These are phyloP conservation scores for Babyrousa celebensis DNA, from an alignment of 2,797 vertebrate species.

Conservation along the genomic window DNA sequence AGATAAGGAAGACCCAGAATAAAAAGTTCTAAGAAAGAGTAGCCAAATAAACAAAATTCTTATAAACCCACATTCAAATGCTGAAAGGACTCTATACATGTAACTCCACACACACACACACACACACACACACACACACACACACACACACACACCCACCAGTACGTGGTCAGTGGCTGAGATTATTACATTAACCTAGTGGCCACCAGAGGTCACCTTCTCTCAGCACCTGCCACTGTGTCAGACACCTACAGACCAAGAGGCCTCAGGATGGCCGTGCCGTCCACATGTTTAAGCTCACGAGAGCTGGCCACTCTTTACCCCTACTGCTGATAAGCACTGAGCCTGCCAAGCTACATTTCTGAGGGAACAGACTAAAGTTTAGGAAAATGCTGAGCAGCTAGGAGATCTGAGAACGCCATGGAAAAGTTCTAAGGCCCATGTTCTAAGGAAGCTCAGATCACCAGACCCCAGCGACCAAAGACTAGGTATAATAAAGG, in stretches of 20 bases:
- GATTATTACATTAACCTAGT: not conserved
- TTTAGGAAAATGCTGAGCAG: not conserved
- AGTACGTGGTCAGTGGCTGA: accelerated
- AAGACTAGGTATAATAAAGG: not conserved
- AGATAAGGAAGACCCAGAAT: slow-evolving; percentile 15
- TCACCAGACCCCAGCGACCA: not conserved
- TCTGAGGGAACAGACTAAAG: not conserved
- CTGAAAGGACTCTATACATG: not conserved
- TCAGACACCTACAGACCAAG: not conserved
- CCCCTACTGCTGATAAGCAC: not conserved
- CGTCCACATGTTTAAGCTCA: not conserved
- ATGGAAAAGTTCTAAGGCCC: not conserved
- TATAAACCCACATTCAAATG: not conserved
- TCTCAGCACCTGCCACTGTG: not conserved
- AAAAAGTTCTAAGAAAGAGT: not conserved
- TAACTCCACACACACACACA: not conserved
- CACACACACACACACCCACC: not conserved
- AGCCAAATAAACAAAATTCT: slow-evolving; percentile 29
- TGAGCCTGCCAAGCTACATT: not conserved
- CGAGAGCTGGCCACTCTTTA: not conserved
- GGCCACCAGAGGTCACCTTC: slow-evolving; percentile 65
- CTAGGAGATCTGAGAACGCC: not conserved
- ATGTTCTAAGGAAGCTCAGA: not conserved
- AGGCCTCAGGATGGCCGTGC: not conserved
- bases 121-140: not conserved